Percentiles rank a stretch among this genome's conserved stretches.
These are phyloP conservation scores for Ophonus ardosiacus DNA, from an alignment of 2,888 invertebrate species.

Conservation along the genomic window DNA sequence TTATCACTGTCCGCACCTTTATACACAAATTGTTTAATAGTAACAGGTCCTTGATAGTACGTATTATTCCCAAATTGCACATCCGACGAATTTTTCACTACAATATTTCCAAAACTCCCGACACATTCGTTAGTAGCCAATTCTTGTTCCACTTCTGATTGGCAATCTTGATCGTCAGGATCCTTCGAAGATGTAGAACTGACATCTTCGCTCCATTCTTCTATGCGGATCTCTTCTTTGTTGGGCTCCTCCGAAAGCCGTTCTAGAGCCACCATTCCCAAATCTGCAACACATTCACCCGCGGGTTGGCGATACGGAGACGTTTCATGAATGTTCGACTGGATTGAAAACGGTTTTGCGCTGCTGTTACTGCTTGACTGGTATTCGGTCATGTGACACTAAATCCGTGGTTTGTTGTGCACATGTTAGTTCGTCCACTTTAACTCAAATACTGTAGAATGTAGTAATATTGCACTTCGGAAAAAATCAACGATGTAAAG, in stretches of 20 bases:
- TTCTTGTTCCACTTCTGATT: conserved; percentile 64
- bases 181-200: conserved; percentile 58
- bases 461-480: background rate
- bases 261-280: conserved; percentile 54
- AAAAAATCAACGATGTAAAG: background rate
- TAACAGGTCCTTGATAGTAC: conserved; percentile 87
- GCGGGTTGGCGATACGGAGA: background rate
- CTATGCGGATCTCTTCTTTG: conserved; percentile 15
- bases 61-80: conserved; percentile 88
- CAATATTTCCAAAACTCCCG: conserved; percentile 80
- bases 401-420: background rate
- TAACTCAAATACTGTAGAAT: background rate
- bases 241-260: conserved; percentile 61
- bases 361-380: conserved; percentile 33
- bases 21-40: conserved; percentile 85
- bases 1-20: conserved; percentile 64
- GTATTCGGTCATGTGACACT: conserved; percentile 52
- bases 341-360: background rate
- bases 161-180: conserved; percentile 62
- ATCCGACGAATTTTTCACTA: conserved; percentile 83
- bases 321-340: background rate
- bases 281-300: conserved; percentile 36
- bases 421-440: conserved; percentile 4
- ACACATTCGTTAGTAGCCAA: conserved; percentile 56
- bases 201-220: conserved; percentile 52